Base-by-base conservation (phyloP, 2,113 vertebrate species). In the Danio rerio region DNA sequence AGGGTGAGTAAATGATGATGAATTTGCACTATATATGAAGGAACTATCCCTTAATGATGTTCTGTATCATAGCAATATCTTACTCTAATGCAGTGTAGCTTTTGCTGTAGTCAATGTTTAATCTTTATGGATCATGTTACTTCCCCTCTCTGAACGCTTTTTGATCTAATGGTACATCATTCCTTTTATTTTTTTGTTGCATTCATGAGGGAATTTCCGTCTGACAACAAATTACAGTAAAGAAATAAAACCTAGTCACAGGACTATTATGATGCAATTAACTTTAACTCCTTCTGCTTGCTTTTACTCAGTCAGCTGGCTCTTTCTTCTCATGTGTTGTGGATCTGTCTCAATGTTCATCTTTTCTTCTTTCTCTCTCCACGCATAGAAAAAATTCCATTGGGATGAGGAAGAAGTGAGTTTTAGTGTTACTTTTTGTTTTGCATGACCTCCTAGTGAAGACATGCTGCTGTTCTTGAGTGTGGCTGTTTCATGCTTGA, bases 341-440 rank as follows among this genome's bases (percentile, higher is more conserved):
- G 5, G 6, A 69, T 69, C 50, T 83, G n/a, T 79, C 71, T 80
- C 69, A 55, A 66, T 74, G 75, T 62, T 50, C 70, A 50, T 84
- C 18, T 82, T 74, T 80, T 83, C 79, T 81, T 63, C 74, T 89
- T 82, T 92, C 84, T 92, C 74, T 77, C 87, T 91, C 88, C 89
- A 91, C 88, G 87, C 89, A 59, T 93, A 94, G 94, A 94, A 94
- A 94, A 93, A 92, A 92, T 93, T 91, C 92, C 59, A 92, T 94
- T 93, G 94, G 93, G 90, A 93, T 94, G 91, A 93, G 91, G 88
- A 94, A 94, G 91, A 94, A 88, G 94, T 94, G 93, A 94, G 94
- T 94, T 52, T 52, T 71, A 50, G 69, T 52, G 69, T 71, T 71
- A 47, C 69, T 31, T 58, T 58, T 58, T 59, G 5, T 40, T 63